Evolutionary conservation across 2,888 invertebrate genomes (phyloP), one percentile per base, ranked within the genome.

Genomic region (Palloptera scutellata): DNA sequence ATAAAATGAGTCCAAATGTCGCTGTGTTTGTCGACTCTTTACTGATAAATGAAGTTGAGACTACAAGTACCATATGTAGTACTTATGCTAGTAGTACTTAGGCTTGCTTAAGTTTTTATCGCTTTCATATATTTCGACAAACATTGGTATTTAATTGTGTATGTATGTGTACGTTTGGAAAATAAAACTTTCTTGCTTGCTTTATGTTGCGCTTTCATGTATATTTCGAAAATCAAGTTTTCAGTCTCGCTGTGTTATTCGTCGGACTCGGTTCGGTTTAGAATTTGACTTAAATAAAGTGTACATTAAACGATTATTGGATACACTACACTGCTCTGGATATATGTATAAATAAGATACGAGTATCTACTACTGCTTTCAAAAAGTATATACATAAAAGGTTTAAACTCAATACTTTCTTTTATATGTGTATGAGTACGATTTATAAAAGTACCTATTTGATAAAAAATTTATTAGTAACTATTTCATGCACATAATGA

Each of bases 1-100:
- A 61, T n/a, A 43, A 72, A 75, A 72, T 70, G 72, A 73, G 73
- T 72, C 72, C 74, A 74, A 73, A 71, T 74, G 73, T 69, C 73
- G 68, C 54, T 66, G 69, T 71, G 45, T 66, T 17, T 64, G 52
- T 59, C 54, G 64, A 55, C 53, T 51, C 42, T 48, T 20, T 58
- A 41, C 52, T 66, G 66, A 66, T 66, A 66, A 66, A 66, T 43
- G 17, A 30, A 10, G 4, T 57, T 15, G 20, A 61, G 53, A 60
- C 55, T 41, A 48, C 15, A 40, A 40, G 40, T 51, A 12, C 30
- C n/a, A 13, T 64, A 53, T 51, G 17, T 54, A 45, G 12, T 11
- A 45, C 12, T 61, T 12, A 13, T 10, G 45, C 45, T 10, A 13
- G 45, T 45, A 13, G 45, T 13, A 13, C 1, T 10, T 45, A n/a